These are phyloP conservation scores for Meghimatium bilineatum DNA, from an alignment of 2,888 invertebrate species.

Conservation along the genomic window DNA sequence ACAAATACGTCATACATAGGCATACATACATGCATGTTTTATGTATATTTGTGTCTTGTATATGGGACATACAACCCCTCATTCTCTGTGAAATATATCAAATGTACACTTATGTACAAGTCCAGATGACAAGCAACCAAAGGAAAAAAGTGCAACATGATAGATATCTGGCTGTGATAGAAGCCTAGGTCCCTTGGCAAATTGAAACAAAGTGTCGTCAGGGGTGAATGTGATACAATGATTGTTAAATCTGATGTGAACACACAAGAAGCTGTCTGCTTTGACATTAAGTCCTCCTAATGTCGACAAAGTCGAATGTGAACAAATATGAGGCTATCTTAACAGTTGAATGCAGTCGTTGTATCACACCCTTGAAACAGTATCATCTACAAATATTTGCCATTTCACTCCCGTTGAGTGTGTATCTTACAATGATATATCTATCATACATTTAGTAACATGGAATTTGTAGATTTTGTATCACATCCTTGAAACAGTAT, in stretches of 20 bases:
- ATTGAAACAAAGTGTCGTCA: neutral
- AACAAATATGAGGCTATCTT: neutral
- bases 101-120: constrained; percentile 1
- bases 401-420: neutral
- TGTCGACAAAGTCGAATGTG: too few relatives aligned
- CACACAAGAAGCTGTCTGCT: neutral
- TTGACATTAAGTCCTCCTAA: too few relatives aligned
- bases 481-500: neutral
- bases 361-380: neutral
- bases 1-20: neutral
- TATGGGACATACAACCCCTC: neutral
- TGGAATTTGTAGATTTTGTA: neutral
- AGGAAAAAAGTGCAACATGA: neutral
- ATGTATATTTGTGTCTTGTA: neutral
- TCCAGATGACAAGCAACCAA: neutral
- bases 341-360: neutral
- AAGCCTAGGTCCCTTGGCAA: neutral
- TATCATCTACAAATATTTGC: neutral
- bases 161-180: neutral
- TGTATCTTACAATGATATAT: neutral
- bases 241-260: neutral
- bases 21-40: neutral
- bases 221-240: neutral
- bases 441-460: neutral
- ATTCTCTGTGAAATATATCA: neutral